These are phyloP conservation scores for Tetragonula carbonaria DNA, from an alignment of 2,888 invertebrate genomes.

Conservation along the genomic window DNA sequence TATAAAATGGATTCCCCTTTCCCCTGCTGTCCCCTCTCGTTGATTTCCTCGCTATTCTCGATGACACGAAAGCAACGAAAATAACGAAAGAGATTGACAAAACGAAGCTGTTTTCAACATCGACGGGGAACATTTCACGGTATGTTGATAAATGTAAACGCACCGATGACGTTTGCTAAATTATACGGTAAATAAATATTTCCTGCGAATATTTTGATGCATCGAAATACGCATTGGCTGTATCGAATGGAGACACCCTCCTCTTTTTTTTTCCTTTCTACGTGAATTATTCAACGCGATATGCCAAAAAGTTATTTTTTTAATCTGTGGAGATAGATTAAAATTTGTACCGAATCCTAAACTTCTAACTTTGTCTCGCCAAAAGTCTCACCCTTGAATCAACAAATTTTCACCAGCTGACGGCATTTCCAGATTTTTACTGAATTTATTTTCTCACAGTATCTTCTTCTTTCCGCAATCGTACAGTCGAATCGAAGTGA, in stretches of 20 bases:
- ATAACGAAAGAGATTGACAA: slow-evolving; percentile 10
- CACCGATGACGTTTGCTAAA: background rate
- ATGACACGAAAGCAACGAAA: slow-evolving; percentile 1
- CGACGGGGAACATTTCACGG: slow-evolving; percentile 9
- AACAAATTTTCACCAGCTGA: background rate
- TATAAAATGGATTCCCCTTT: slow-evolving; percentile 25
- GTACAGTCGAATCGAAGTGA: background rate
- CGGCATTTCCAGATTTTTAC: slow-evolving; percentile 7
- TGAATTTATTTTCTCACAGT: background rate
- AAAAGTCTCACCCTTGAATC: background rate
- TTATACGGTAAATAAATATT: slow-evolving; percentile 4
- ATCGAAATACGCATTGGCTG: background rate
- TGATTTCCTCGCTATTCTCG: background rate
- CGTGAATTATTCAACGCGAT: slow-evolving; percentile 17
- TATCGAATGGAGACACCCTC: too few relatives aligned
- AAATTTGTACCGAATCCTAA: background rate
- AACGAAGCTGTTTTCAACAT: background rate
- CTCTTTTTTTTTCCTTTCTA: too few relatives aligned
- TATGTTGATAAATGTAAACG: slow-evolving; percentile 2
- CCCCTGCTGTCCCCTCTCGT: background rate
- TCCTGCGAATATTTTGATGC: slow-evolving; percentile 14
- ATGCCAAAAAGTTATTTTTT: background rate
- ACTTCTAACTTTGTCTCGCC: background rate
- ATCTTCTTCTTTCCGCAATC: background rate
- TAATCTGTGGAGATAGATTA: background rate